Percentiles rank a stretch among this genome's conserved stretches.
These are phyloP conservation scores for Eumaeus atala DNA, from an alignment of 1,140 invertebrate genomes.

Conservation along the genomic window DNA sequence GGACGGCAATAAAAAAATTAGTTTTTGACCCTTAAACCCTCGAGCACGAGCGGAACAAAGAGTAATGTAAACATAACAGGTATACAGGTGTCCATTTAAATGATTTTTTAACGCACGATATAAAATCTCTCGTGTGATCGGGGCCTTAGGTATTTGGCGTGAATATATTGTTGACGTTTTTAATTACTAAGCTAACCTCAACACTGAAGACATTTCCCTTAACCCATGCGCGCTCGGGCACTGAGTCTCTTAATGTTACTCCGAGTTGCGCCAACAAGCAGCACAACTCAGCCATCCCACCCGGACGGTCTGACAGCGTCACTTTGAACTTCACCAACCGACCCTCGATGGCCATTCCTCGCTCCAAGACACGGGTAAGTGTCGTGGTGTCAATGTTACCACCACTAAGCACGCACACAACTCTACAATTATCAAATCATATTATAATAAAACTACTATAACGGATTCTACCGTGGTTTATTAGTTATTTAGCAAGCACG, in stretches of 20 bases:
- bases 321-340: slow-evolving; percentile 87
- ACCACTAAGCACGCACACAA: slow-evolving; percentile 89
- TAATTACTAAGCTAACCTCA: slow-evolving; percentile 72
- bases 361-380: slow-evolving; percentile 89
- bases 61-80: no score
- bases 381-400: slow-evolving; percentile 96
- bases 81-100: no score
- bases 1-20: no score
- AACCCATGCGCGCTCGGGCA: slow-evolving; percentile 94
- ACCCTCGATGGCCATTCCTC: slow-evolving; percentile 91
- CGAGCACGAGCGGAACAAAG: no score
- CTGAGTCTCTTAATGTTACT: slow-evolving; percentile 93
- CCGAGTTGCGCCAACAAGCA: slow-evolving; percentile 82
- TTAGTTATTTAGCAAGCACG: no score
- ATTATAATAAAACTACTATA: no score
- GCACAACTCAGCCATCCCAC: slow-evolving; percentile 90
- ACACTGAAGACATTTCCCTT: slow-evolving; percentile 89
- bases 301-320: slow-evolving; percentile 89
- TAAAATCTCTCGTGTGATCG: no score
- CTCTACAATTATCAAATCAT: slow-evolving; percentile 77
- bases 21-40: no score
- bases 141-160: no score
- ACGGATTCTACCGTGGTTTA: no score
- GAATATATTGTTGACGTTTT: no score
- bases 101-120: no score